These are phyloP conservation scores for Drosophila erecta DNA, from an alignment of 1,140 invertebrate genomes.

Conservation along the genomic window DNA sequence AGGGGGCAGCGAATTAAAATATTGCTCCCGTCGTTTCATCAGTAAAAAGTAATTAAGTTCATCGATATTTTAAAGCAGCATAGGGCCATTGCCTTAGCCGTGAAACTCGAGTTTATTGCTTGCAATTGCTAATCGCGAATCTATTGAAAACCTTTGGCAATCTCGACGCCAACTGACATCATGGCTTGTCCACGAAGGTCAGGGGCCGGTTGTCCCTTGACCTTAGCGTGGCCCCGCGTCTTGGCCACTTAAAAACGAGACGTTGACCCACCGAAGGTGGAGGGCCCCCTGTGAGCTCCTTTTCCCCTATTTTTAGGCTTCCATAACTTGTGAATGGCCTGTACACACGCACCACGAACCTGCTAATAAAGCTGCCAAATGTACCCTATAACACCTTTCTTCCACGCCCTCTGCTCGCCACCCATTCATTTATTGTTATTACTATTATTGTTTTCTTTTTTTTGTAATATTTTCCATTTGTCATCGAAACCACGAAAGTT, in stretches of 20 bases:
- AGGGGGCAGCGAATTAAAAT: no score
- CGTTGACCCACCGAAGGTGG: neutral
- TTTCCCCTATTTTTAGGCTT: no score
- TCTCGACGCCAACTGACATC: conserved; percentile 20
- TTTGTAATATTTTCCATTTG: conserved; percentile 23
- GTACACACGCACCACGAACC: conserved; percentile 28
- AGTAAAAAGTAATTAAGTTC: no score
- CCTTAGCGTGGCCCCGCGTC: conserved; percentile 18
- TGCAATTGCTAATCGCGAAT: neutral
- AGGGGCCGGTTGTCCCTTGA: conserved; percentile 19
- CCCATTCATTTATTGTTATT: conserved; percentile 35
- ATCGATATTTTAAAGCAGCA: no score
- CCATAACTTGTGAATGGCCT: conserved; percentile 17
- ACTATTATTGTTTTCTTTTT: conserved; percentile 26
- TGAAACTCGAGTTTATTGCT: no score
- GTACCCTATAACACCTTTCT: conserved; percentile 29
- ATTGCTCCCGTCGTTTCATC: no score
- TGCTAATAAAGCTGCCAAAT: conserved; percentile 45
- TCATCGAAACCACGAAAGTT: conserved; percentile 52
- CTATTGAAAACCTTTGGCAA: neutral
- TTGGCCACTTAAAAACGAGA: neutral
- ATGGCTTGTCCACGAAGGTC: conserved; percentile 4
- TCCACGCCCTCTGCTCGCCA: neutral
- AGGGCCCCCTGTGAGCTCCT: no score
- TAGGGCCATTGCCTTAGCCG: no score